These are phyloP conservation scores for Drosophila acutilabella DNA, from an alignment of 2,888 invertebrate species.

Conservation along the genomic window DNA sequence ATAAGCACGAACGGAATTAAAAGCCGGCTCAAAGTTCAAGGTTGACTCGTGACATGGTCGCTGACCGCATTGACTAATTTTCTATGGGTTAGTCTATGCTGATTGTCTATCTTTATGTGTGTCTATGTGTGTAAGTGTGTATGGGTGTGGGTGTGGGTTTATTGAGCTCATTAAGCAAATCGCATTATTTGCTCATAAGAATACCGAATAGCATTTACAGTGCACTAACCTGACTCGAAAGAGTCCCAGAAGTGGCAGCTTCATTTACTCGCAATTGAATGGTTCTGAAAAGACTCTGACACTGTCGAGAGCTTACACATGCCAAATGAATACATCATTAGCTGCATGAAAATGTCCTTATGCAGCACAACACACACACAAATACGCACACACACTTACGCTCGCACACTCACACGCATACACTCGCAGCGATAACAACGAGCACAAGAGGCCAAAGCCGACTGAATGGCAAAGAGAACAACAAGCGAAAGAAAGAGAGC, in stretches of 20 bases:
- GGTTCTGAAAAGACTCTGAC: conserved; percentile 44
- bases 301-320: conserved; percentile 52
- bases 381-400: conserved; percentile 10
- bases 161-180: conserved; percentile 72
- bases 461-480: conserved; percentile 37
- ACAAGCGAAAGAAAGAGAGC: background rate
- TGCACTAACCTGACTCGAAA: conserved; percentile 55
- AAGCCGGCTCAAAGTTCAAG: conserved; percentile 56
- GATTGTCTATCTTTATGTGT: background rate
- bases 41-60: conserved; percentile 43
- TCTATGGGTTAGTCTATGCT: conserved; percentile 18
- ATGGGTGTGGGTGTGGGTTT: conserved; percentile 15
- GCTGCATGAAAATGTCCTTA: conserved; percentile 71
- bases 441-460: conserved; percentile 60
- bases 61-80: conserved; percentile 64
- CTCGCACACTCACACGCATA: background rate
- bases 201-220: conserved; percentile 55
- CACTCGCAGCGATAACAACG: conserved; percentile 4
- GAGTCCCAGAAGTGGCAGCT: conserved; percentile 64
- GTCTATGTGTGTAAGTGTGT: conserved; percentile 17
- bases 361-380: conserved; percentile 29
- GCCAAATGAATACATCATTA: conserved; percentile 79
- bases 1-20: conserved; percentile 63
- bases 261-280: conserved; percentile 75
- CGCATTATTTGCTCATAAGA: conserved; percentile 71